A percentile compares a stretch with the other conserved stretches of the same genome.
Evolutionary conservation across 2,888 invertebrate species (phyloP).

Genomic region (Rugalucina vietnamica): DNA sequence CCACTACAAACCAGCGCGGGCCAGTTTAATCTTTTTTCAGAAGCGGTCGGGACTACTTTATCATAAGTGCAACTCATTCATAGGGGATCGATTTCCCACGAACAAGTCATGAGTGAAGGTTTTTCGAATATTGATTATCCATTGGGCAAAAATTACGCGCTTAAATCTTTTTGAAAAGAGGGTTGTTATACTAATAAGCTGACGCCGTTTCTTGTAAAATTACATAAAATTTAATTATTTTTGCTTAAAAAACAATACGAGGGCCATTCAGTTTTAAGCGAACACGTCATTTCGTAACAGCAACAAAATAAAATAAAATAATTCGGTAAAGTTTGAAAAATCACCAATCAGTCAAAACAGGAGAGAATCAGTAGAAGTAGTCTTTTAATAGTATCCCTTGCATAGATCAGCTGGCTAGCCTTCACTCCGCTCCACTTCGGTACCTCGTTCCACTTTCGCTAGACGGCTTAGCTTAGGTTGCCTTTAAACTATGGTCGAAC

Average conservation of each 20-base stretch:
- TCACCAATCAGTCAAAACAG: no score
- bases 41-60: background rate
- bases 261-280: no score
- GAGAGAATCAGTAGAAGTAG: no score
- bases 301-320: no score
- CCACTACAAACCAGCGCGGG: background rate
- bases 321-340: no score
- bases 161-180: background rate
- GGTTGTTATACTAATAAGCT: background rate
- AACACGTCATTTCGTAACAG: no score
- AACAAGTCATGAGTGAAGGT: background rate
- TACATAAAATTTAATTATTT: background rate
- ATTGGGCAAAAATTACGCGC: background rate
- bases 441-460: no score
- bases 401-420: no score
- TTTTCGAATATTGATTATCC: background rate
- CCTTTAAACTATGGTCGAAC: no score
- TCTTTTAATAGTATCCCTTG: no score
- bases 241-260: background rate
- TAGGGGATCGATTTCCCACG: background rate
- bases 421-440: no score
- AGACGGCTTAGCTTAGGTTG: no score
- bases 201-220: background rate
- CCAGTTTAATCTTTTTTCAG: background rate
- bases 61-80: background rate